Evolutionary conservation across 2,797 vertebrate genomes (phyloP), one percentile per base, ranked within the genome.

Genomic region (Hoplostethus mediterraneus): DNA sequence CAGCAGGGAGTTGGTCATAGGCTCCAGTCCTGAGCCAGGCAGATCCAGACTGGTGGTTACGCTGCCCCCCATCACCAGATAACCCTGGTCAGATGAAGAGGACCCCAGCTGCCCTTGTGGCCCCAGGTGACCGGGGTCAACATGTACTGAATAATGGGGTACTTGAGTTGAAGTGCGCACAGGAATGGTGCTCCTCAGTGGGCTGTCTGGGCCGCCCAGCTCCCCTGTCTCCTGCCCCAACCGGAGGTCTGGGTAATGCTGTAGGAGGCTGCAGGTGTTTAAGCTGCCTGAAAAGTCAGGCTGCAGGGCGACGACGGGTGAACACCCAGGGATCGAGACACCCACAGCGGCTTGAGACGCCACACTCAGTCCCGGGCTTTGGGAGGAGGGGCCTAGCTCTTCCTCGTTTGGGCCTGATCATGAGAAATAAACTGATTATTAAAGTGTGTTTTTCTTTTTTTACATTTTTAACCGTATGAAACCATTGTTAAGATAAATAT

Each of bases 1-100:
- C 77, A 99, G 93, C 45, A 90, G 6, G 0, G 96, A 98, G 90
- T 95, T 97, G 9, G 96, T 96, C 55, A 97, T 93, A 0, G 95
- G 96, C 83, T 96, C 94, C 74, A 86, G 25, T 0, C 77, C 75
- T 0, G 82, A 78, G 1, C 77, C 82, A 0, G 86, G 74, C 47
- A 90, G 57, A 38, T 85, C 87, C 68, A 90, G 38, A 71, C 86
- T 88, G 67, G 72, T 60, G 40, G 80, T 78, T 40, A 17, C 73
- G 28, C 75, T 83, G 67, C 8, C 25, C 28, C 90, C 90, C 85
- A 92, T 91, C 0, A 71, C 92, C 67, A 93, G 74, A 67, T 93
- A 92, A 5, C 88, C 91, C 81, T 92, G 90, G 71, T 93, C 91
- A 25, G 89, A 49, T 5, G 74, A 45, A 1, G 71, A 69, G 6